Evolutionary conservation across 2,113 vertebrate genomes (phyloP).

Genomic region (Gila orcuttii): DNA sequence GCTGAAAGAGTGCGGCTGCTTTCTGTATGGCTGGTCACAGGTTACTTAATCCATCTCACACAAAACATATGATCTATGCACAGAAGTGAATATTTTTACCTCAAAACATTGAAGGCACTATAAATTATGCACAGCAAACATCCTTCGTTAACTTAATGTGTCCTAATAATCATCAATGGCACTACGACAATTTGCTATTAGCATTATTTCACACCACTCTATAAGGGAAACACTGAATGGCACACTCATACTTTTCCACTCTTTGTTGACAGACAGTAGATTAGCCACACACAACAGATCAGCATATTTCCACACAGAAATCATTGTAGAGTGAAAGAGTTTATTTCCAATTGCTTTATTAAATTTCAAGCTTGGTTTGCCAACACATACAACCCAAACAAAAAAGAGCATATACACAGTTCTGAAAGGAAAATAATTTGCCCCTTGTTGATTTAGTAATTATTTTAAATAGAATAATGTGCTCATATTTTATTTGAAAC

Average conservation of each 20-base stretch:
- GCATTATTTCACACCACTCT: conserved; percentile 5
- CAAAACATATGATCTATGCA: conserved; percentile 8
- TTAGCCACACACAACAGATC: conserved; percentile 54
- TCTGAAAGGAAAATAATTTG: not conserved
- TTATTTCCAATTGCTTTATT: conserved; percentile 76
- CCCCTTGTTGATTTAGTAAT: not conserved
- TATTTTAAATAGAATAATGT: not conserved
- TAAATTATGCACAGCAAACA: conserved; percentile 33
- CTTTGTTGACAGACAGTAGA: conserved; percentile 43
- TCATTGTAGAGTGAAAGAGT: conserved; percentile 62
- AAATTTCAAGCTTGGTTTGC: conserved; percentile 56
- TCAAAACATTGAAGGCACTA: not conserved
- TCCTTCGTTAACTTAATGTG: not conserved
- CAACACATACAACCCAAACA: conserved; percentile 53
- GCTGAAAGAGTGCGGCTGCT: not conserved
- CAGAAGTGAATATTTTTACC: not conserved
- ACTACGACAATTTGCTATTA: not conserved
- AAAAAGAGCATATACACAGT: conserved; percentile 7
- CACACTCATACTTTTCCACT: not conserved
- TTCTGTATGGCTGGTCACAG: conserved; percentile 23
- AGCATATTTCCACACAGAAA: conserved; percentile 70
- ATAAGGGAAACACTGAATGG: not conserved
- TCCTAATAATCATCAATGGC: conserved; percentile 20
- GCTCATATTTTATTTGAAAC: not conserved
- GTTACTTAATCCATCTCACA: conserved; percentile 9